Percentiles rank a stretch among this genome's conserved stretches.
phyloP scores from a whole-genome alignment of 2,113 vertebrate genomes.

The Equus przewalskii region DNA sequence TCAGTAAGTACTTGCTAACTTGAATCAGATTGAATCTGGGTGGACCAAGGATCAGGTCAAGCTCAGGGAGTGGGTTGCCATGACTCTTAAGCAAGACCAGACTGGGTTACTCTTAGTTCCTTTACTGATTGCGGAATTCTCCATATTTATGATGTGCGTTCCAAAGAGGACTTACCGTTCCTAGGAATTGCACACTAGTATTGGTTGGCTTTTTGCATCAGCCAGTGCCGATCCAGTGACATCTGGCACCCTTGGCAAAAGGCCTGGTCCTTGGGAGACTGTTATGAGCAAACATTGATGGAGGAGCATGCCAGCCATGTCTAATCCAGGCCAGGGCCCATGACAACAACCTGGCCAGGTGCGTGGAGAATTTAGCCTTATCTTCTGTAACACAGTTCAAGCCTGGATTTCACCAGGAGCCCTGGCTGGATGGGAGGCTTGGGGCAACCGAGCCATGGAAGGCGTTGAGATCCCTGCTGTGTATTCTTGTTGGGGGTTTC shows the following conservation, averaged over 20 bases:
- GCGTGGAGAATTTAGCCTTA: neutral
- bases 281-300: conserved; percentile 29
- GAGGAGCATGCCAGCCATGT: neutral
- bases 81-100: conserved; percentile 1
- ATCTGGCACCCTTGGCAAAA: conserved; percentile 69
- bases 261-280: conserved; percentile 49
- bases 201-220: conserved; percentile 55
- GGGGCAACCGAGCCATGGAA: neutral
- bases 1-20: neutral
- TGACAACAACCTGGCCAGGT: neutral
- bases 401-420: neutral
- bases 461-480: neutral
- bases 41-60: neutral
- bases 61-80: neutral
- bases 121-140: conserved; percentile 40
- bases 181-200: conserved; percentile 43
- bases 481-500: neutral
- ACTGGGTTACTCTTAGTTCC: neutral
- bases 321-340: neutral
- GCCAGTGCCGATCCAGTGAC: conserved; percentile 17
- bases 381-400: neutral
- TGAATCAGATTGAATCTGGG: neutral
- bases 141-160: conserved; percentile 35
- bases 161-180: conserved; percentile 52
- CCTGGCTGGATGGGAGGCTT: neutral